phyloP scores from a whole-genome alignment of 2,797 vertebrate species.

The Amniataba percoides region DNA sequence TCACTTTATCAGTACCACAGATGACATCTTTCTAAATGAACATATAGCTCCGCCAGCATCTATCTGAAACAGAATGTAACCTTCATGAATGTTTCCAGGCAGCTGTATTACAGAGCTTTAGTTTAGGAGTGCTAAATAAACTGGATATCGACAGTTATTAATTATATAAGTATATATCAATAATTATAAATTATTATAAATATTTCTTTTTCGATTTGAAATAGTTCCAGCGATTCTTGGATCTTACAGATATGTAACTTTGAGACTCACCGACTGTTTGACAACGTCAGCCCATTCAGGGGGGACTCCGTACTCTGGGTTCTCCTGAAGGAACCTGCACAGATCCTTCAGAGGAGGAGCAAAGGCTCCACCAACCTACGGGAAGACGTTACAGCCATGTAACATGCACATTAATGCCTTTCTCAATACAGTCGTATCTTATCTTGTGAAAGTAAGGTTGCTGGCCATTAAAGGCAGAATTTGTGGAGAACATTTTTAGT shows the following conservation, averaged over 20 bases:
- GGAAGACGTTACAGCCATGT: constrained; percentile 39
- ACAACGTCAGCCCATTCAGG: constrained; percentile 99
- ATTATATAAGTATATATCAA: no score
- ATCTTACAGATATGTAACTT: background rate
- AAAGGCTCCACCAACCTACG: constrained; percentile 97
- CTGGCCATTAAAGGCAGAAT: background rate
- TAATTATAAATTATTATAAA: no score
- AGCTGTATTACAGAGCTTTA: background rate
- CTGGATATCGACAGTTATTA: no score
- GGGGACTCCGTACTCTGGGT: constrained; percentile 98
- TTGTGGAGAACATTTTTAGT: background rate
- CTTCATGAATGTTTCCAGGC: background rate
- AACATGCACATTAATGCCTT: background rate
- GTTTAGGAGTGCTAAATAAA: background rate
- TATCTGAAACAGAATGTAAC: background rate
- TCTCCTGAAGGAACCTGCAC: constrained; percentile 96
- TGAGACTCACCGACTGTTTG: constrained; percentile 94
- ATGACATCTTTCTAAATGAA: background rate
- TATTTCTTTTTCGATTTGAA: background rate
- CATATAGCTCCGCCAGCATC: background rate
- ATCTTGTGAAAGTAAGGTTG: background rate
- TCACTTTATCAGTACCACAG: background rate
- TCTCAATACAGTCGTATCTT: background rate
- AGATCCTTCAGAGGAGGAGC: constrained; percentile 97
- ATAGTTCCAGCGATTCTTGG: background rate